Base-by-base conservation (phyloP, 1,140 invertebrate species). In the Tachypleus tridentatus region DNA sequence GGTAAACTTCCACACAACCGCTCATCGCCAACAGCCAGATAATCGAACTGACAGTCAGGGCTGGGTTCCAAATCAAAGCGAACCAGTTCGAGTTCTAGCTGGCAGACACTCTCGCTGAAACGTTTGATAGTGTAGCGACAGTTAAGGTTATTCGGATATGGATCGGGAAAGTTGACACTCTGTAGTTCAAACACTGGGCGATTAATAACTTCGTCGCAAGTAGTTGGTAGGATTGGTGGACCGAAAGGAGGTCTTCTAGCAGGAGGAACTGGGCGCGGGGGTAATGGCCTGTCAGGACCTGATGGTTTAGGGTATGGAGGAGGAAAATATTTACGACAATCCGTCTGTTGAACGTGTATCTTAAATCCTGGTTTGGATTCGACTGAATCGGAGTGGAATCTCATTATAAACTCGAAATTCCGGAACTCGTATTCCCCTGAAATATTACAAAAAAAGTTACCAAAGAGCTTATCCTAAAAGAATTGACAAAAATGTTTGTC, bases 21-120 rank as follows among this genome's bases (percentile, higher is more conserved):
- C 48, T 64, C 61, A 9, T 65, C 66, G n/a, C 64, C 60, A 6
- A 73, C 63, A 47, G 66, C 61, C 4, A 73, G 57, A 53, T 63
- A 67, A 47, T 69, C 66, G 11, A 61, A 64, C 49, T 64, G 63
- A 47, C 72, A 72, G n/a, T 67, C 64, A 29, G 57, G 56, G 3
- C 62, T 65, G 8, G 66, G 52, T 63, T 73, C 70, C 58, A 73
- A 49, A 5, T 67, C 61, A 56, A 73, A 73, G 47, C 72, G 72
- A 3, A 64, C 49, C 47, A 73, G 66, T 5, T 65, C 63, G 10
- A 73, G 11, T 11, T 69, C 68, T n/a, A 73, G 7, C 7, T 64
- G 49, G 51, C 72, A 73, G 29, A 69, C 60, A 5, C 60, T 52
- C 7, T 53, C 47, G 51, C 63, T 63, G 5, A 62, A 51, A 53